A percentile compares a stretch with the other conserved stretches of the same genome.
These are phyloP conservation scores for Zaprionus camerounensis DNA, from an alignment of 1,140 invertebrate genomes.

Conservation along the genomic window DNA sequence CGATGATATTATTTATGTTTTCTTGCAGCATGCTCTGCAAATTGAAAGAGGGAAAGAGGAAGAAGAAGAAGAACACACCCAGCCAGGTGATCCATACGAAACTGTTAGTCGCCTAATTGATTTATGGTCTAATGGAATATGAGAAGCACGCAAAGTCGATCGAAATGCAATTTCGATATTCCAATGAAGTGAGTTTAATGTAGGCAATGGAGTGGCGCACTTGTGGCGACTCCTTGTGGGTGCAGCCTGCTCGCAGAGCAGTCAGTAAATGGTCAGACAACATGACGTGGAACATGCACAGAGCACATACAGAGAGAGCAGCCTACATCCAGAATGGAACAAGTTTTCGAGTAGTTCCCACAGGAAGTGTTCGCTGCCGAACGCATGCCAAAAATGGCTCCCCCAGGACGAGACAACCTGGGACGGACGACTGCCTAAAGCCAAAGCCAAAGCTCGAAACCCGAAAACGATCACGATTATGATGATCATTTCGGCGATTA, in stretches of 20 bases:
- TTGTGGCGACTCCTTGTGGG: slow-evolving; percentile 41
- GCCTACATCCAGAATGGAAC: slow-evolving; percentile 44
- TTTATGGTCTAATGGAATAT: slow-evolving; percentile 60
- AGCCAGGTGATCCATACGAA: slow-evolving; percentile 23
- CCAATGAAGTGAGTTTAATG: neutral
- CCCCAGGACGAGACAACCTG: slow-evolving; percentile 69
- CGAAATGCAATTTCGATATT: slow-evolving; percentile 38
- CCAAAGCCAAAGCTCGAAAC: slow-evolving; percentile 29
- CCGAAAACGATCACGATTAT: slow-evolving; percentile 76
- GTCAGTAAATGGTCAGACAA: slow-evolving; percentile 45
- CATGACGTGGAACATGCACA: slow-evolving; percentile 35
- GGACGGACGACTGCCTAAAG: slow-evolving; percentile 34
- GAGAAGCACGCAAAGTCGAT: slow-evolving; percentile 49
- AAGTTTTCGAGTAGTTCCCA: slow-evolving; percentile 72
- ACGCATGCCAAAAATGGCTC: slow-evolving; percentile 79
- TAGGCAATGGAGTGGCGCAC: neutral
- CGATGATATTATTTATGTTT: slow-evolving; percentile 61
- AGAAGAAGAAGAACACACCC: neutral
- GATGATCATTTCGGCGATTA: slow-evolving; percentile 71
- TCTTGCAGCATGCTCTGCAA: slow-evolving; percentile 49
- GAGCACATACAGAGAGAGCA: neutral
- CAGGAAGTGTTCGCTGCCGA: slow-evolving; percentile 76
- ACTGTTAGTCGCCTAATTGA: slow-evolving; percentile 73
- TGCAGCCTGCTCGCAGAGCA: slow-evolving; percentile 36
- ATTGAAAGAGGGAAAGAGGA: slow-evolving; percentile 2